A percentile compares a stretch with the other conserved stretches of the same genome.
Evolutionary conservation across 2,113 vertebrate species (phyloP).

Genomic region (Poicephalus meyeri): DNA sequence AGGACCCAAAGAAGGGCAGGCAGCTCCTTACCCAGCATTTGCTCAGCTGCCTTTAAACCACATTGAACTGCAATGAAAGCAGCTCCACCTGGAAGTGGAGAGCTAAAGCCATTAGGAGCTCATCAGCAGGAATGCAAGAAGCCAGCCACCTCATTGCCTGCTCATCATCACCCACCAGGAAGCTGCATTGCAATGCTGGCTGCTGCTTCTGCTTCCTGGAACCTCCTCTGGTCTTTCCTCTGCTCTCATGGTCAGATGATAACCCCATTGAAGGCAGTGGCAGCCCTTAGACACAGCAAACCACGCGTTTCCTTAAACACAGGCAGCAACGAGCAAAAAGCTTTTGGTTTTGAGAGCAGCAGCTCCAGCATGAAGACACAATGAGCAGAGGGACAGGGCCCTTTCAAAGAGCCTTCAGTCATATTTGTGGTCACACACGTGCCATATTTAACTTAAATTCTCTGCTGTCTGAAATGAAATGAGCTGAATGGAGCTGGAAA

Average conservation of each 20-base stretch:
- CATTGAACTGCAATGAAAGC: neutral
- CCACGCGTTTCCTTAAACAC: rapidly evolving
- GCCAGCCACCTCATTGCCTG: rapidly evolving
- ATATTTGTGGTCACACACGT: no score
- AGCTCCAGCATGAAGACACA: neutral
- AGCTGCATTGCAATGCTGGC: neutral
- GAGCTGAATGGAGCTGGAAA: no score
- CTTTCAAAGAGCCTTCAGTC: no score
- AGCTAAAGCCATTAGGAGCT: neutral
- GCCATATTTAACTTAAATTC: no score
- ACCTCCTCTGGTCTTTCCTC: rapidly evolving
- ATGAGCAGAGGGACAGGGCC: no score
- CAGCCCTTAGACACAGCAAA: neutral
- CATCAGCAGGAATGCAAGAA: neutral
- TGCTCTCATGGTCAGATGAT: rapidly evolving
- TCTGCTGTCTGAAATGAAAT: no score
- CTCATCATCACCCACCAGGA: neutral
- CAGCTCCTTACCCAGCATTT: neutral
- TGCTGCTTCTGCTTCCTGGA: neutral
- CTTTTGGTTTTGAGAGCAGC: neutral
- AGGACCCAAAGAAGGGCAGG: neutral
- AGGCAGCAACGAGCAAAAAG: rapidly evolving
- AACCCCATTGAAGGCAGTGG: rapidly evolving
- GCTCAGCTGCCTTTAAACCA: neutral
- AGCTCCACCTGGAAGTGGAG: neutral